Conservation (phyloP, 2,888 invertebrate genomes). For the Mesodorylaimus sp. region DNA sequence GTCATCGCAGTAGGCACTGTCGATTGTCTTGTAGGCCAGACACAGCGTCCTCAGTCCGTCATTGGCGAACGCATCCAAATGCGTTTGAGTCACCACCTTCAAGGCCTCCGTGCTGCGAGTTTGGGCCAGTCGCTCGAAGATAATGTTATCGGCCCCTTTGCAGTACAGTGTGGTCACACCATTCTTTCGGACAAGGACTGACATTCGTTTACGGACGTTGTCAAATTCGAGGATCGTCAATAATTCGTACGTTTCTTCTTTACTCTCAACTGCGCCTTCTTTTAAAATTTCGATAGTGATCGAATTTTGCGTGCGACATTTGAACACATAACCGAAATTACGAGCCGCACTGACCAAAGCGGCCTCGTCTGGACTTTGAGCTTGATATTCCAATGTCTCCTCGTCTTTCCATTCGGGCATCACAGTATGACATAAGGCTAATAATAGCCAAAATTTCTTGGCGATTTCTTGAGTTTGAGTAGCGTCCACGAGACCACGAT, state of each 20-base stretch:
- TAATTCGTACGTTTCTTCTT: constrained; percentile 55
- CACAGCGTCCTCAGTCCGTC: constrained; percentile 87
- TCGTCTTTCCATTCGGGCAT: constrained; percentile 52
- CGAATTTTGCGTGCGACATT: constrained; percentile 37
- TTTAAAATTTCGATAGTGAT: constrained; percentile 44
- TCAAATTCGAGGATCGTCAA: constrained; percentile 96
- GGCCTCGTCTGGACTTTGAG: constrained; percentile 94
- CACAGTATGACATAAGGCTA: constrained; percentile 93
- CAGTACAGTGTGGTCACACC: constrained; percentile 56
- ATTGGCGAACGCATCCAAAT: constrained; percentile 68
- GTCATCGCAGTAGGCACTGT: constrained; percentile 25
- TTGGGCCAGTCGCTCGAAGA: constrained; percentile 60
- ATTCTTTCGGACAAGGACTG: constrained; percentile 44
- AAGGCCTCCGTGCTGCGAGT: neutral
- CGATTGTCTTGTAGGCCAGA: constrained; percentile 61
- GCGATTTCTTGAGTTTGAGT: constrained; percentile 49
- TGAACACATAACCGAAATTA: constrained; percentile 96
- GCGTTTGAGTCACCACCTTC: constrained; percentile 8
- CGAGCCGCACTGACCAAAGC: constrained; percentile 80
- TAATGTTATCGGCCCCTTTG: constrained; percentile 90
- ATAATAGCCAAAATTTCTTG: constrained; percentile 45
- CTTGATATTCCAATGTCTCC: constrained; percentile 56
- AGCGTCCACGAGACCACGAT: constrained; percentile 59
- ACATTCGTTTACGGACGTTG: constrained; percentile 96
- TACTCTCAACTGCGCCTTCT: constrained; percentile 47